Conservation (phyloP, 1,140 invertebrate species). For the Holotrichia oblita region DNA sequence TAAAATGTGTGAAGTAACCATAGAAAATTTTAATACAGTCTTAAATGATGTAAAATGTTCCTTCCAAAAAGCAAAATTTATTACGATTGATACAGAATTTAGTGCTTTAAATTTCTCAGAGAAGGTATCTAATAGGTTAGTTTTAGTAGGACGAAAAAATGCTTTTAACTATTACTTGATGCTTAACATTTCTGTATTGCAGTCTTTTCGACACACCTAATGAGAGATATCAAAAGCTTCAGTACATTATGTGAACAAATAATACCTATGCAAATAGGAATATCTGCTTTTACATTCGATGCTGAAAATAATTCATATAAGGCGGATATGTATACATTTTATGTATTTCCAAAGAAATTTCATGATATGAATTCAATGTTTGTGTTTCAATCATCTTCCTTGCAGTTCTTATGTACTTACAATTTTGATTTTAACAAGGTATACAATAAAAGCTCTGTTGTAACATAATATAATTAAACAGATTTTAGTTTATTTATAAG, state of each 20-base stretch:
- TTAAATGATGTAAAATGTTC: constrained; percentile 50
- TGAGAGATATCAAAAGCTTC: constrained; percentile 70
- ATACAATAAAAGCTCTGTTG: constrained; percentile 47
- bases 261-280: constrained; percentile 71
- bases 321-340: constrained; percentile 72
- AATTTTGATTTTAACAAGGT: constrained; percentile 83
- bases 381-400: constrained; percentile 68
- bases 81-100: constrained; percentile 56
- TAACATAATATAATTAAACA: constrained; percentile 43
- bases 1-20: constrained; percentile 55
- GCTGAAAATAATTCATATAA: constrained; percentile 66
- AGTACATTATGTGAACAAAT: constrained; percentile 67
- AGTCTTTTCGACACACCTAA: constrained; percentile 76
- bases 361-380: constrained; percentile 68
- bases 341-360: constrained; percentile 71
- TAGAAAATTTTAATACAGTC: constrained; percentile 52
- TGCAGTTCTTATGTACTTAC: constrained; percentile 71
- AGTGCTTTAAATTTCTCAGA: constrained; percentile 54
- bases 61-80: constrained; percentile 52
- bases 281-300: constrained; percentile 70
- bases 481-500: constrained; percentile 71
- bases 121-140: constrained; percentile 52
- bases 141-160: constrained; percentile 1
- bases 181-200: constrained; percentile 58
- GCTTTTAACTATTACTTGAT: constrained; percentile 42